Evolutionary conservation across 2,888 invertebrate genomes (phyloP), one percentile per base, ranked within the genome.

Genomic region (Ornithoptera alexandrae): DNA sequence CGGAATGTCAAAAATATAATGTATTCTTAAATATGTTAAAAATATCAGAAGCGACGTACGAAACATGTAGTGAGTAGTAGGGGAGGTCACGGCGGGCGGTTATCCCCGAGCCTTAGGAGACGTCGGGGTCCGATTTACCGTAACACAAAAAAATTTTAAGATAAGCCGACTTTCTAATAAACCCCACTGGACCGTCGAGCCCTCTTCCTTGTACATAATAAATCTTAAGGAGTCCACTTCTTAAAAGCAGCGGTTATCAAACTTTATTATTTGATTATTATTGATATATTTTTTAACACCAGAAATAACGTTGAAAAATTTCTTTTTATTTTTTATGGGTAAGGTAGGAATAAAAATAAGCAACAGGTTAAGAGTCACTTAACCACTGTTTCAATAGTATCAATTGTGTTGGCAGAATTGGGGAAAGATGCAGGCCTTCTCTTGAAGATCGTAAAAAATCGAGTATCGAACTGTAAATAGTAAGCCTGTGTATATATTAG

Each of bases 161-260:
- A 90, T 90, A 91, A 89, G 86, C 88, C 89, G 86, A 87, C 91
- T 90, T 90, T 92, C 90, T 91, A 92, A 90, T 90, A 90, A 85
- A 89, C 85, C 84, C 85, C 81, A 81, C 84, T 81, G 84, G 83
- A 86, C 81, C 81, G 81, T 78, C 84, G 83, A 82, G 78, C 85
- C 86, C 84, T 84, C 85, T 87, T 88, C 86, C 89, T 85, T 88
- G 86, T 90, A 88, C 83, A 87, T 89, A 91, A 92, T 92, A 92
- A 92, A 92, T 92, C 91, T 92, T 89, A 84, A 89, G 83, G 82
- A 87, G 87, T 85, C 86, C 86, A 84, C 85, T 83, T 82, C 82
- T 83, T 77, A 80, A 77, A 77, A 68, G 73, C 84, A 83, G 78
- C 74, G 85, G 75, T 79, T 75, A 85, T 81, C 88, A 90, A 91